Base-by-base conservation (phyloP, 1,140 invertebrate species). In the Scaptomyza montana region DNA sequence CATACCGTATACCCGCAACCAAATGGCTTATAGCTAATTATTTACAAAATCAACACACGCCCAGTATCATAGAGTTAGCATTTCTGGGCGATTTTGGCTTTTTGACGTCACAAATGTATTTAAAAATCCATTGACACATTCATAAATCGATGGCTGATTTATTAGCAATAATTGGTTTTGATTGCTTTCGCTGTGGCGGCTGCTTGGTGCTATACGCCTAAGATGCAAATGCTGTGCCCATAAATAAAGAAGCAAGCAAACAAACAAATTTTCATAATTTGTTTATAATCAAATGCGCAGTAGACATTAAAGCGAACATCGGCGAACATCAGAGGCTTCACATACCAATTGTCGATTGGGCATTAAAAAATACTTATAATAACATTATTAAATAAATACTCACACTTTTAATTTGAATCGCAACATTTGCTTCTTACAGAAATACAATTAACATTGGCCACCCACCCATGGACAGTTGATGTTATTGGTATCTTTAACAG, bases 111-210 rank as follows among this genome's bases (percentile, higher is more conserved):
- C 76, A n/a, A 69, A 50, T 43, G 39, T 53, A 69, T 78, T 65
- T 64, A 74, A 69, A 55, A 87, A 82, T 86, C 79, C 64, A 86
- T 86, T 86, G 82, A 86, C 82, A 86, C 82, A 82, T 87, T 86
- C 78, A 86, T 86, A 86, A 86, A 87, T 86, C 68, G 82, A 68
- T 74, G 55, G 71, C 76, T 86, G 82, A 86, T 80, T 89, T 86
- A 86, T 86, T 78, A 87, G 60, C 78, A 60, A 86, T 87, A 86
- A 86, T 87, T 86, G 84, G 53, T 82, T 79, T 82, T 72, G 49
- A 86, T 86, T 86, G 81, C 85, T 56, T 65, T 69, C 63, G 55
- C 74, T 77, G 59, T 75, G 64, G 61, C 70, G 51, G 16, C n/a
- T 53, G 49, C 75, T 60, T 71, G 60, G 79, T 66, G 67, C 64